Base-by-base conservation (phyloP, 2,888 invertebrate species). In the Morinoia aosen region DNA sequence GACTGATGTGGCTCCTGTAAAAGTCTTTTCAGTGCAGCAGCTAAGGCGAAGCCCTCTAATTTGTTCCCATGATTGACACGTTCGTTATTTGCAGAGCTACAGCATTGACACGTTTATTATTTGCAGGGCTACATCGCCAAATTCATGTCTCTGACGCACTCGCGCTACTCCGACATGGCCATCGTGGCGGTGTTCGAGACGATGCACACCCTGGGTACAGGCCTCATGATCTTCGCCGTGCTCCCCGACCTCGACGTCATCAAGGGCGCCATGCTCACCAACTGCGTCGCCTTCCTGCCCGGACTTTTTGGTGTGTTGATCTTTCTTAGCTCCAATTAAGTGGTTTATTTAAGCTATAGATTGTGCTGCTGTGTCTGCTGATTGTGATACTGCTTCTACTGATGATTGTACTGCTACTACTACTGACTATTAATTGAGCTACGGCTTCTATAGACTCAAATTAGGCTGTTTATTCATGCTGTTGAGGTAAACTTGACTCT, bases 261-360 rank as follows among this genome's bases (percentile, higher is more conserved):
- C 95, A 99, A 99, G 97, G 99, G 99, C 91, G 99, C 99, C 88
- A 99, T 99, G 99, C 97, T 99, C 97, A 99, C 99, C 58, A 99
- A 99, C 97, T 99, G 99, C 97, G 98, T 99, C 95, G 99, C 99
- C 97, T 98, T 99, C 97, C 98, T 99, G 91, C 99, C 99, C 4
- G 98, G 98, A 40, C 97, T 99, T 96, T 97, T 98, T 58, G 98
- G 98, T 98, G 48, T 91, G 25, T 61, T 76, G 8, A 2, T 76
- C 25, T 3, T 76, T 76, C 25, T 76, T 16, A 33, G 48, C 48
- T 48, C 48, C 5, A 48, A 48, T 48, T 48, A 48, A 48, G 48
- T 48, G 48, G 48, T 48, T 48, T 48, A 48, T 48, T 48, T 48
- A 5, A 5, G 48, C 48, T 48, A 48, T 48, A 4, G 48, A 48